Evolutionary conservation across 2,113 vertebrate genomes (phyloP), one percentile per base, ranked within the genome.

Genomic region (Tetraodon nigroviridis): DNA sequence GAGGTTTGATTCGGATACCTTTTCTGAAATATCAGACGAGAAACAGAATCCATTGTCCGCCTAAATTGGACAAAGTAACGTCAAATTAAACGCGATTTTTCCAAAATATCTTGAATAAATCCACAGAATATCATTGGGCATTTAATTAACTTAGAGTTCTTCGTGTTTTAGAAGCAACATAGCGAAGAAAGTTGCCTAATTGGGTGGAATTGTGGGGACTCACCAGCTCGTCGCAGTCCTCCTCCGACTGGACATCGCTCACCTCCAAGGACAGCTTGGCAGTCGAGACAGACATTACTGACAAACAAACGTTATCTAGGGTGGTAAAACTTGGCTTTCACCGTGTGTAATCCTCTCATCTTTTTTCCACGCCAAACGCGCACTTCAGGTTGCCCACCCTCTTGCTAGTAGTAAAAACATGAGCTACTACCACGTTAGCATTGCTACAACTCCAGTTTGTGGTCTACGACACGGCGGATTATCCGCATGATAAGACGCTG

Each of bases 31-130:
- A 24, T 89, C 91, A 58, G 88, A 90, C 18, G 87, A 65, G 27
- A 87, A 87, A 46, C 91, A 92, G 20, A 91, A 80, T 75, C 83
- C 84, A 64, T 94, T 93, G 57, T 93, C 93, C 27, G 84, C 90
- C 93, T 94, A 60, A 6, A 46, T 8, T 0, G 14, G 11, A 83
- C 78, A 1, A 82, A 84, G 0, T 5, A 21, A 8, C 29, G 17
- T 45, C 17, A 70, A 37, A 11, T 37, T 2, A 37, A 37, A 37
- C 4, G 5, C 7, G 5, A 6, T 27, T 27, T 27, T 6, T 6
- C 24, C 24, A 3, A 27, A 27, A 2, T 27, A 6, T 27, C 7
- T 27, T 27, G 7, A 27, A 27, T 27, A 27, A 27, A 6, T 27
- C 3, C 24, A 5, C 24, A 27, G 24, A 27, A 6, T 27, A 6